Evolutionary conservation across 2,888 invertebrate genomes (phyloP).

Genomic region (Erebia ligea): DNA sequence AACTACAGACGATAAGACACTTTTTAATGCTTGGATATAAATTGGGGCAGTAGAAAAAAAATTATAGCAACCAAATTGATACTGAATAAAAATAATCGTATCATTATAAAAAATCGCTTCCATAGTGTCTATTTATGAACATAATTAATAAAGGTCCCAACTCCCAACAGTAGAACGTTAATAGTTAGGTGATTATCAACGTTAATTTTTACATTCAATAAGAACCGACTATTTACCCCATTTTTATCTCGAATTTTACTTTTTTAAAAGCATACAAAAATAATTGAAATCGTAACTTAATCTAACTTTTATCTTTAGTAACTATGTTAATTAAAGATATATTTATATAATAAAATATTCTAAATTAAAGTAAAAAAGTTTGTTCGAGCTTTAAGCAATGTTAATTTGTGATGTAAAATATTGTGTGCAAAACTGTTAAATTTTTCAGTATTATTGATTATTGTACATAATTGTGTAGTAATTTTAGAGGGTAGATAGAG

Average conservation of each 20-base stretch:
- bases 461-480: not conserved
- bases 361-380: constrained; percentile 21
- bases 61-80: not conserved
- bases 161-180: not conserved
- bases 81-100: not conserved
- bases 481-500: too few relatives aligned
- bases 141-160: not conserved
- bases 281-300: too few relatives aligned
- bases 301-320: too few relatives aligned
- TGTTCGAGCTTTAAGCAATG: constrained; percentile 35
- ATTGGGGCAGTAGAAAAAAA: not conserved
- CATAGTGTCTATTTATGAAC: not conserved
- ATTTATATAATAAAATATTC: not conserved
- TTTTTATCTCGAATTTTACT: not conserved
- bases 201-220: not conserved
- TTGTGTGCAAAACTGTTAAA: constrained; percentile 27
- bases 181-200: not conserved
- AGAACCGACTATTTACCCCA: not conserved
- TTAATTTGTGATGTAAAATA: constrained; percentile 33
- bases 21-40: not conserved
- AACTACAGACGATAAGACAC: not conserved
- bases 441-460: constrained; percentile 32
- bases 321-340: not conserved
- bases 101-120: not conserved
- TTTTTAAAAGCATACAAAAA: not conserved